phyloP scores from a whole-genome alignment of 1,140 invertebrate genomes.

The Trachymyrmex cornetzi region DNA sequence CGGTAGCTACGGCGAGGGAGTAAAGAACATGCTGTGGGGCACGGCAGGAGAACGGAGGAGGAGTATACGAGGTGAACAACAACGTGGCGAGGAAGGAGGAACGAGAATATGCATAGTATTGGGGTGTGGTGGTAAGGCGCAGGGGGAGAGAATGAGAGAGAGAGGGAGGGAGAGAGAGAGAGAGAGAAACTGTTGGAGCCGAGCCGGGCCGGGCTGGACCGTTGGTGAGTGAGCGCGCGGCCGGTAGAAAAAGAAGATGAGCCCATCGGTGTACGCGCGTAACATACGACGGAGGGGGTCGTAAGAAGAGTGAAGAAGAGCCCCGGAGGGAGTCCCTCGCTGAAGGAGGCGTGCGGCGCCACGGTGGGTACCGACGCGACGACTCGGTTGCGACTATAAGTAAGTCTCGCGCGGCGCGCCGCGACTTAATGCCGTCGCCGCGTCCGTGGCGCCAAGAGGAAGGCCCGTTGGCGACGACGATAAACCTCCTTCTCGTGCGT shows the following conservation, averaged over 20 bases:
- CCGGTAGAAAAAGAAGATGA: constrained; percentile 63
- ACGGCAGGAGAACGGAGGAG: background rate
- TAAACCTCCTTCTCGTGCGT: constrained; percentile 75
- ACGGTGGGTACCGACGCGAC: constrained; percentile 76
- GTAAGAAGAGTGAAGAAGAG: constrained; percentile 66
- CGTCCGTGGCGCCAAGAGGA: constrained; percentile 85
- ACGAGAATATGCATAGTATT: constrained; percentile 39
- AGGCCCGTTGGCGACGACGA: constrained; percentile 78
- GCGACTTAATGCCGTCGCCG: constrained; percentile 85
- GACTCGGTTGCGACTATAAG: constrained; percentile 81
- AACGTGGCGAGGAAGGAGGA: constrained; percentile 23
- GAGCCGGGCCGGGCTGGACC: constrained; percentile 10
- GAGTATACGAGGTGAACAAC: constrained; percentile 22
- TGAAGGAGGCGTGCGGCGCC: constrained; percentile 80
- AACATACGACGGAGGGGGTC: constrained; percentile 71
- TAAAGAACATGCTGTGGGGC: constrained; percentile 13
- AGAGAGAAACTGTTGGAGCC: constrained; percentile 18
- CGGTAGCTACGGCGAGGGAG: constrained; percentile 39
- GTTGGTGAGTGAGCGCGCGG: constrained; percentile 20
- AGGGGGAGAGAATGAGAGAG: background rate
- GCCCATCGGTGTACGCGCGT: constrained; percentile 56
- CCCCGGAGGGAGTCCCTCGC: constrained; percentile 69
- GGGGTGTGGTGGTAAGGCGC: constrained; percentile 44
- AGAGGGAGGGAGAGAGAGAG: background rate
- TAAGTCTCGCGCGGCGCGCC: constrained; percentile 84